These are phyloP conservation scores for Sebastes dallii DNA, from an alignment of 2,797 vertebrate genomes.

Conservation along the genomic window DNA sequence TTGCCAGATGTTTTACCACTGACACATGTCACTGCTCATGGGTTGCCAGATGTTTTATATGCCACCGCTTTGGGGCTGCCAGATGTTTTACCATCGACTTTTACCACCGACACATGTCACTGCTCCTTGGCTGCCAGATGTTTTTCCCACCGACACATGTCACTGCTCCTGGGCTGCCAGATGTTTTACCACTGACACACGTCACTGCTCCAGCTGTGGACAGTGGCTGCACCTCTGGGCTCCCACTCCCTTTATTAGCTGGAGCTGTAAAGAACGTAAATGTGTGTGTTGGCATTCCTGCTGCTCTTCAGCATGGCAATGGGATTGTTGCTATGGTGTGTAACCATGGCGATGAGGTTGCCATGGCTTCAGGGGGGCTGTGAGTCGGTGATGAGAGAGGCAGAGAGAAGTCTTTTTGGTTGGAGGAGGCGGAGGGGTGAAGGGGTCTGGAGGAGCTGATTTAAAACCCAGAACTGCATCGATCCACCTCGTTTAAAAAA, in stretches of 20 bases:
- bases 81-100: background rate
- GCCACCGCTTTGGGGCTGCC: background rate
- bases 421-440: background rate
- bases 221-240: background rate
- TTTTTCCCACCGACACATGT: background rate
- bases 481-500: background rate
- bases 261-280: constrained; percentile 15
- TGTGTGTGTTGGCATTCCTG: constrained; percentile 27
- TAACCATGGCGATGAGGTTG: constrained; percentile 60
- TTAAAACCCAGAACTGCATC: background rate
- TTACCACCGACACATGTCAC: background rate
- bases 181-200: background rate
- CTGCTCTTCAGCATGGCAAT: constrained; percentile 23
- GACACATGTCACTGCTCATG: background rate
- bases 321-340: constrained; percentile 61
- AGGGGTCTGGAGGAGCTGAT: background rate
- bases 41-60: background rate
- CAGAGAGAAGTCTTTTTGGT: background rate
- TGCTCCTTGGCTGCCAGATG: background rate
- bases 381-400: constrained; percentile 15
- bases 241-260: background rate
- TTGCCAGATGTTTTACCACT: background rate
- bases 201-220: background rate
- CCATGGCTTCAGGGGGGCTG: constrained; percentile 50
- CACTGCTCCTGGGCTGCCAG: background rate